phyloP scores from a whole-genome alignment of 1,140 invertebrate genomes.

The Gonatopus flavifemur region DNA sequence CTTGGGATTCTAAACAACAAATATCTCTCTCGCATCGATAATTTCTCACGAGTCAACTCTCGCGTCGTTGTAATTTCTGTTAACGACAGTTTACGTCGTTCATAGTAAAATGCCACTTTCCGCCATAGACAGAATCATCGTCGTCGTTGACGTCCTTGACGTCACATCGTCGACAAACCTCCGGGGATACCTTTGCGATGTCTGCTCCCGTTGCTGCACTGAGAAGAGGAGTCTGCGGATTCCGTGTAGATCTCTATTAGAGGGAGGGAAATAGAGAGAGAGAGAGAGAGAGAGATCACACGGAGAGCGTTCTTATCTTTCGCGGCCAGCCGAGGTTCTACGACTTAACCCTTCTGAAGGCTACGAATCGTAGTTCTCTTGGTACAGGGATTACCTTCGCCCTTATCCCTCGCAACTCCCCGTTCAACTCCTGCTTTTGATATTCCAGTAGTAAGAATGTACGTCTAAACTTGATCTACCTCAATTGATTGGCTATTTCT shows the following conservation, averaged over 20 bases:
- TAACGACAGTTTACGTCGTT: no score
- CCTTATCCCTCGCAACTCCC: slow-evolving; percentile 16
- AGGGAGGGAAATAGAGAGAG: no score
- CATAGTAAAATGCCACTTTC: no score
- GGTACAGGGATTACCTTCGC: slow-evolving; percentile 46
- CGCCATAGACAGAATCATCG: no score
- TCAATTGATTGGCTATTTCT: no score
- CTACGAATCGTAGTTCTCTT: slow-evolving; percentile 20
- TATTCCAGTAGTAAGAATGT: no score
- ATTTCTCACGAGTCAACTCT: no score
- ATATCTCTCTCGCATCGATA: no score
- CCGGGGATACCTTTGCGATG: slow-evolving; percentile 21
- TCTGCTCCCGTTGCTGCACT: slow-evolving; percentile 9
- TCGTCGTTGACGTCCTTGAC: slow-evolving; percentile 29
- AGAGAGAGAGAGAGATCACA: slow-evolving; percentile 35
- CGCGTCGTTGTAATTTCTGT: no score
- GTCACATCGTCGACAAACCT: slow-evolving; percentile 25
- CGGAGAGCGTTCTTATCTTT: slow-evolving; percentile 46
- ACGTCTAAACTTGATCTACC: no score
- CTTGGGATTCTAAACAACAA: no score
- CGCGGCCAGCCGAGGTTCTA: slow-evolving; percentile 48
- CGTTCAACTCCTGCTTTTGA: no score
- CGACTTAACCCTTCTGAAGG: slow-evolving; percentile 54
- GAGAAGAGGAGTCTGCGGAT: slow-evolving; percentile 37
- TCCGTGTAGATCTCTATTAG: slow-evolving; percentile 46